phyloP scores from a whole-genome alignment of 2,888 invertebrate genomes.

The Papilio elwesi region DNA sequence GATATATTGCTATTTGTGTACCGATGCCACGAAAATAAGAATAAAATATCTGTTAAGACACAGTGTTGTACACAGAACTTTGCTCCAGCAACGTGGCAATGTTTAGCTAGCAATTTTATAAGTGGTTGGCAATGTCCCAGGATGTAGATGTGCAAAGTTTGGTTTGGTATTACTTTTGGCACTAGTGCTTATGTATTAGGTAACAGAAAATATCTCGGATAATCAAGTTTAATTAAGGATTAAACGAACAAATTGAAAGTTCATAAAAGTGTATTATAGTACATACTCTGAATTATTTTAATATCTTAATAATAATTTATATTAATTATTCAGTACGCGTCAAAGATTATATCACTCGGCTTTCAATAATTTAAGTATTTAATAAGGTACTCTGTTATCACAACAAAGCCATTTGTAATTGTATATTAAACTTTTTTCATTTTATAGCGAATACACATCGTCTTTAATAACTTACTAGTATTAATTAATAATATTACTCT shows the following conservation, averaged over 20 bases:
- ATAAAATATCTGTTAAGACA: not conserved
- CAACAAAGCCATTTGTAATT: not conserved
- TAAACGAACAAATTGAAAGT: not conserved
- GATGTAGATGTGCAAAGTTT: conserved; percentile 16
- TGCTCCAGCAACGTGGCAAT: conserved; percentile 6
- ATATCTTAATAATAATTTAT: too few relatives aligned
- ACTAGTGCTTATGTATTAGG: conserved; percentile 4
- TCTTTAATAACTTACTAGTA: not conserved
- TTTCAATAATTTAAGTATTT: conserved; percentile 23
- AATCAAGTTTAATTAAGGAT: not conserved
- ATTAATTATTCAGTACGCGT: conserved; percentile 31
- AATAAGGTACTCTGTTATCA: conserved; percentile 14
- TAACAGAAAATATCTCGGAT: conserved; percentile 10
- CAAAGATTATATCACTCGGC: conserved; percentile 14
- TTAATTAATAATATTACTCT: too few relatives aligned
- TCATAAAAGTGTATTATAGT: not conserved
- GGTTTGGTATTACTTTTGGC: conserved; percentile 33
- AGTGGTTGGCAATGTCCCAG: conserved; percentile 37
- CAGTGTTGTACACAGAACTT: not conserved
- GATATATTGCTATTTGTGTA: not conserved
- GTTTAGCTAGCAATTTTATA: conserved; percentile 34
- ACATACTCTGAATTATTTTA: not conserved
- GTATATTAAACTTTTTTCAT: not conserved
- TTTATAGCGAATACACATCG: not conserved
- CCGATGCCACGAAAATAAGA: not conserved